Evolutionary conservation across 2,888 invertebrate species (phyloP).

Genomic region (Himalopsyche japonica): DNA sequence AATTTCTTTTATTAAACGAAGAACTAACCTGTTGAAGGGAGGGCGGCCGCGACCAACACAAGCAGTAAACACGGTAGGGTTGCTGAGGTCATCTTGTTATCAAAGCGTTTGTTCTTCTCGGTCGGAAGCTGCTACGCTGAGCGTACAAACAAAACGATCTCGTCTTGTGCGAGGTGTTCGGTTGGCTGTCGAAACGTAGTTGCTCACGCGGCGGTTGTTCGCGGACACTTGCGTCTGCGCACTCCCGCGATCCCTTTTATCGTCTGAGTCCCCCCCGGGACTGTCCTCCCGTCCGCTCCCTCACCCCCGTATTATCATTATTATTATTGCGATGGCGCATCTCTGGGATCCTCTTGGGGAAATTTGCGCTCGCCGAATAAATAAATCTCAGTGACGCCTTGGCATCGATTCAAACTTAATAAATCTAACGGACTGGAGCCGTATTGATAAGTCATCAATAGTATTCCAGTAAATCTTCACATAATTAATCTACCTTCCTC

Average conservation of each 20-base stretch:
- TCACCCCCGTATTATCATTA: slow-evolving; percentile 49
- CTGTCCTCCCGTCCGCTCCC: slow-evolving; percentile 48
- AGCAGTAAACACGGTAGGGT: slow-evolving; percentile 60
- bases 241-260: slow-evolving; percentile 25
- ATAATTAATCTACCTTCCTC: no score
- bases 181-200: slow-evolving; percentile 40
- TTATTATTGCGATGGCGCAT: not conserved
- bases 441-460: no score
- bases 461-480: no score
- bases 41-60: slow-evolving; percentile 56
- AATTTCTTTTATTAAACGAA: not conserved
- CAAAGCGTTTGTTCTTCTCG: not conserved
- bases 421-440: no score
- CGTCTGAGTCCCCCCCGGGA: slow-evolving; percentile 50
- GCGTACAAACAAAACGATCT: not conserved
- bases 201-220: slow-evolving; percentile 30
- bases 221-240: slow-evolving; percentile 31
- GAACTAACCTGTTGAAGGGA: slow-evolving; percentile 61
- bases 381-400: no score
- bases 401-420: no score
- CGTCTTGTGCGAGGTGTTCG: slow-evolving; percentile 45
- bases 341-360: not conserved
- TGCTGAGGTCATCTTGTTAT: slow-evolving; percentile 42
- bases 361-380: not conserved
- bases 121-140: not conserved